Evolutionary conservation across 2,888 invertebrate species (phyloP), one percentile per base, ranked within the genome.

Genomic region (Lepidonotus clava): DNA sequence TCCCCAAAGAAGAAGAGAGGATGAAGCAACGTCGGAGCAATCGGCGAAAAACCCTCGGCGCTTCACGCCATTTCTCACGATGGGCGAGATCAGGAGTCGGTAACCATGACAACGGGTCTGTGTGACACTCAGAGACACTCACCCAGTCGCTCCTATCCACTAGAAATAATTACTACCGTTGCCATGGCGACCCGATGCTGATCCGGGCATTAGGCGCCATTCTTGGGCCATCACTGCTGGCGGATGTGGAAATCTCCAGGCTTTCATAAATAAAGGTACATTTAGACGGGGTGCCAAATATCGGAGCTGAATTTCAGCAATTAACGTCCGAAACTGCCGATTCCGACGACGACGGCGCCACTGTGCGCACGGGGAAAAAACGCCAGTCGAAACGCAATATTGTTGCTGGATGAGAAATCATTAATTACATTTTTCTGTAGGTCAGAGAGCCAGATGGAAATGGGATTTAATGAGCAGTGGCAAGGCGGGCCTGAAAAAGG

Each of bases 301-400:
- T 61, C 61, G 11, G 61, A 53, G 61, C 61, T 61, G 61, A 32
- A 61, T 61, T 61, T 61, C 61, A 61, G 61, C 61, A 61, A 61
- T 61, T 61, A 61, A 1, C 8, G 24, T 28, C 5, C 61, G 5
- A 24, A 24, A 24, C 4, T 1, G 28, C 28, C 24, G 61, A 61
- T 61, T 4, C n/a, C 24, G 2, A 32, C 61, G 61, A 28, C 61
- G n/a, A 18, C 53, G 28, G 24, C 11, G 61, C 8, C 61, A 4
- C 11, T 28, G 61, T 24, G 2, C 61, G 53, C 61, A 61, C 28
- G 28, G 1, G 14, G 4, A 1, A 8, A 61, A 61, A 61, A 61
- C 11, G 61, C 61, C 61, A 14, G 21, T 11, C 2, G 28, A 34
- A 71, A 71, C 14, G 38, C 71, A 71, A 71, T 71, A 71, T 18